Evolutionary conservation across 2,797 vertebrate species (phyloP).

Genomic region (Chaunax sp.): DNA sequence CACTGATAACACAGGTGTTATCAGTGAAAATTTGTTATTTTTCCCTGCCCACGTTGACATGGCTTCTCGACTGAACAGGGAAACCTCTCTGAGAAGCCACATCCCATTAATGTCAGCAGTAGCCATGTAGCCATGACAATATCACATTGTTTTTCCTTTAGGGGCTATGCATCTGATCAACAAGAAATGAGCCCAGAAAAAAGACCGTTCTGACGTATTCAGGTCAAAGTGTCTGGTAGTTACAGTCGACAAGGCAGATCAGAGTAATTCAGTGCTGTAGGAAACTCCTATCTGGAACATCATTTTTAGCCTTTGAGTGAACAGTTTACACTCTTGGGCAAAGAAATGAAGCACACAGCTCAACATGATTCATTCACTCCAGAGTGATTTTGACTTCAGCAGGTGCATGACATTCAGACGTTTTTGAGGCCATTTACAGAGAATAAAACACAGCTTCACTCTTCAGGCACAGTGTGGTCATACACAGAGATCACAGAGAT

Average conservation of each 20-base stretch:
- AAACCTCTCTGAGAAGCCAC: slow-evolving; percentile 39
- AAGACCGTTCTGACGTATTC: slow-evolving; percentile 60
- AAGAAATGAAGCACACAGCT: too few relatives aligned
- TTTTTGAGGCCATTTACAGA: too few relatives aligned
- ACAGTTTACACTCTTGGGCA: slow-evolving; percentile 35
- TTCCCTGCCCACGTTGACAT: slow-evolving; percentile 15
- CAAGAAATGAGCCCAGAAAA: slow-evolving; percentile 59
- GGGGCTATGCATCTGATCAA: slow-evolving; percentile 61
- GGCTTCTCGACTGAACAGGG: slow-evolving; percentile 37
- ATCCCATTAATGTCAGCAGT: slow-evolving; percentile 68
- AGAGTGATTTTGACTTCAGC: too few relatives aligned
- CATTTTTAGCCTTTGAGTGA: slow-evolving; percentile 59
- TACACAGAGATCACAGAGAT: too few relatives aligned
- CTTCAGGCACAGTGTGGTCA: too few relatives aligned
- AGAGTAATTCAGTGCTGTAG: slow-evolving; percentile 57
- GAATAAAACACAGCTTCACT: too few relatives aligned
- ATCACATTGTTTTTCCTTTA: slow-evolving; percentile 59
- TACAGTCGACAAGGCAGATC: slow-evolving; percentile 60
- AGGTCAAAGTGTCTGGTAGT: slow-evolving; percentile 71
- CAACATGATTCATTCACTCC: too few relatives aligned
- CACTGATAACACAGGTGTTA: slow-evolving; percentile 10
- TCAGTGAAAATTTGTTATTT: not conserved
- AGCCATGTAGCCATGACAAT: slow-evolving; percentile 60
- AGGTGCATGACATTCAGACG: too few relatives aligned
- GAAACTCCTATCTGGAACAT: slow-evolving; percentile 64